Percentiles rank a stretch among this genome's conserved stretches.
phyloP scores from a whole-genome alignment of 1,140 invertebrate genomes.

The Bicyclus anynana region DNA sequence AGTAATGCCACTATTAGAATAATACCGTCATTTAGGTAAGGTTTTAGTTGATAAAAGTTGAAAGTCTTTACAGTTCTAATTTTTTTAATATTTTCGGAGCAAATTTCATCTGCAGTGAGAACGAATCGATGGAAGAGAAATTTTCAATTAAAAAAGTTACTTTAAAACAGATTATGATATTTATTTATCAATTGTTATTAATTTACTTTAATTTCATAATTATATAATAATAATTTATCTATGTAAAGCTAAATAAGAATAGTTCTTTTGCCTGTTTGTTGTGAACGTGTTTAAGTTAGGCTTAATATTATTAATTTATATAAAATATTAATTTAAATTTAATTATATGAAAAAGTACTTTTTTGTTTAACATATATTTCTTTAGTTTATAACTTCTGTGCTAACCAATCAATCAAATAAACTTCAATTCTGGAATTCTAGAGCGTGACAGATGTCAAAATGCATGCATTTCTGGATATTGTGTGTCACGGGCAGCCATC shows the following conservation, averaged over 20 bases:
- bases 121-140: no score
- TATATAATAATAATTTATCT: not conserved
- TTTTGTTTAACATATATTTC: constrained; percentile 12
- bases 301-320: not conserved
- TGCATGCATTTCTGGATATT: constrained; percentile 67
- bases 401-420: not conserved
- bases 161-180: no score
- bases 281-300: not conserved
- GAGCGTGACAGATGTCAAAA: constrained; percentile 70
- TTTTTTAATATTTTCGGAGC: no score
- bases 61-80: no score
- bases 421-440: constrained; percentile 54
- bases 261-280: constrained; percentile 3
- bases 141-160: no score
- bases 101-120: no score
- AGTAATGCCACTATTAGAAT: no score
- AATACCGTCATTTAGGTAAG: no score
- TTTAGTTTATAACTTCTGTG: constrained; percentile 4
- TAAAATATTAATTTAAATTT: not conserved
- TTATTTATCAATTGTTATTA: no score
- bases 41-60: no score
- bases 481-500: constrained; percentile 60
- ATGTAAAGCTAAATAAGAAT: not conserved
- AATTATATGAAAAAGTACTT: constrained; percentile 9
- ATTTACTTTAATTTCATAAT: no score